Evolutionary conservation across 1,140 invertebrate species (phyloP).

Genomic region (Drosophila bocqueti): DNA sequence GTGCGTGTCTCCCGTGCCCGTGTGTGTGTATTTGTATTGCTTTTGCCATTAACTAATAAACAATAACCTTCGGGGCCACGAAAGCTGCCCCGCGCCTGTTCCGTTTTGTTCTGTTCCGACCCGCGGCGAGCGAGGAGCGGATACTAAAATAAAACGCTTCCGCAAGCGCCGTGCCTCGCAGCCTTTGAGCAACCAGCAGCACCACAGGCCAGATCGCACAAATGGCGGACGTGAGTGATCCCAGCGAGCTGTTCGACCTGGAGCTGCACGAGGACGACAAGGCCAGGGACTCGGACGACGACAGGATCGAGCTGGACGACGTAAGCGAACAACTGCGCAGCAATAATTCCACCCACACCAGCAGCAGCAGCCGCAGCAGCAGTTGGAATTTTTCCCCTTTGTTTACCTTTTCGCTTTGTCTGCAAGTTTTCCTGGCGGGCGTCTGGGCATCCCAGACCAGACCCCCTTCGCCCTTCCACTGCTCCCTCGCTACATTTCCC

Average conservation of each 20-base stretch:
- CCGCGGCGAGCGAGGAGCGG: slow-evolving; percentile 21
- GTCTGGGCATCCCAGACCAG: slow-evolving; percentile 32
- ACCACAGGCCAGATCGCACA: slow-evolving; percentile 49
- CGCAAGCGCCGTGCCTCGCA: slow-evolving; percentile 53
- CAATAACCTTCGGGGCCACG: slow-evolving; percentile 74
- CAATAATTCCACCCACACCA: slow-evolving; percentile 25
- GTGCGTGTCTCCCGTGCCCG: slow-evolving; percentile 49
- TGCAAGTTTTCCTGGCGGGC: slow-evolving; percentile 33
- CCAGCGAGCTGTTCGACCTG: slow-evolving; percentile 92
- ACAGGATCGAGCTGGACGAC: slow-evolving; percentile 93
- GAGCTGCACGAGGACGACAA: slow-evolving; percentile 92
- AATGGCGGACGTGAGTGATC: slow-evolving; percentile 89
- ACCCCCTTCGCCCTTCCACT: not conserved
- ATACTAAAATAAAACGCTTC: slow-evolving; percentile 65
- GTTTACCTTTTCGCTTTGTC: slow-evolving; percentile 65
- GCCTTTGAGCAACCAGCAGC: slow-evolving; percentile 24
- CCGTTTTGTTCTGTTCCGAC: slow-evolving; percentile 46
- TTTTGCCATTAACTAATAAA: slow-evolving; percentile 83
- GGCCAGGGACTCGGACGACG: slow-evolving; percentile 92
- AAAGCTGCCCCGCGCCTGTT: slow-evolving; percentile 46
- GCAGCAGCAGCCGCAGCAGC: not conserved
- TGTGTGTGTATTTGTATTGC: slow-evolving; percentile 72
- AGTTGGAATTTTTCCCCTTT: slow-evolving; percentile 45
- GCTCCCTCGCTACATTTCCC: not conserved
- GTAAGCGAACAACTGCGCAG: slow-evolving; percentile 86